A percentile compares a stretch with the other conserved stretches of the same genome.
phyloP scores from a whole-genome alignment of 2,797 vertebrate species.

The Limosa lapponica region DNA sequence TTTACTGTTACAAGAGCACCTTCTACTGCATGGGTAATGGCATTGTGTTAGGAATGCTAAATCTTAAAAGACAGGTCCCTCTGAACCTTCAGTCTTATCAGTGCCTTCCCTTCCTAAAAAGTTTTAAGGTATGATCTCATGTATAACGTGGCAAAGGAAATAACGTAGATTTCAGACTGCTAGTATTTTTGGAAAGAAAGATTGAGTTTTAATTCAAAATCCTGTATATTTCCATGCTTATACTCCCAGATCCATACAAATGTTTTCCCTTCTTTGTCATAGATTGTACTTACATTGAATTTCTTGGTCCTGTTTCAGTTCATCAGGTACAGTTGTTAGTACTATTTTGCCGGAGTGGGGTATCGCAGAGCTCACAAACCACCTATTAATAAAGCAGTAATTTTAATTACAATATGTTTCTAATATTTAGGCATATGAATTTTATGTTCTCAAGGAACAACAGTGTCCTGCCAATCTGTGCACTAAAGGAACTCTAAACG shows the following conservation, averaged over 20 bases:
- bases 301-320: background rate
- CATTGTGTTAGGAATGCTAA: background rate
- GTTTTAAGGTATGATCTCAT: background rate
- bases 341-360: background rate
- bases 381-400: background rate
- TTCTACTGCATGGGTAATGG: slow-evolving; percentile 32
- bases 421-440: background rate
- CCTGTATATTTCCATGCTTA: background rate
- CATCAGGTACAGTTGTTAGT: background rate
- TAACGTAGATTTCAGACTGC: background rate
- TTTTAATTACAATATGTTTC: background rate
- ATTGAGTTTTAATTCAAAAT: background rate
- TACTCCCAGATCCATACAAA: background rate
- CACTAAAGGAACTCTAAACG: background rate
- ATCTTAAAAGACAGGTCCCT: background rate
- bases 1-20: slow-evolving; percentile 58
- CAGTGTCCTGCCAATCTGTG: background rate
- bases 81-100: background rate
- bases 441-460: background rate
- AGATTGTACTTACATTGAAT: background rate
- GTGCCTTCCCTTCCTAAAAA: background rate
- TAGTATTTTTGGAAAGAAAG: background rate
- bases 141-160: background rate
- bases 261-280: background rate
- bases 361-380: background rate